phyloP scores from a whole-genome alignment of 2,888 invertebrate genomes.

The Labia minor region DNA sequence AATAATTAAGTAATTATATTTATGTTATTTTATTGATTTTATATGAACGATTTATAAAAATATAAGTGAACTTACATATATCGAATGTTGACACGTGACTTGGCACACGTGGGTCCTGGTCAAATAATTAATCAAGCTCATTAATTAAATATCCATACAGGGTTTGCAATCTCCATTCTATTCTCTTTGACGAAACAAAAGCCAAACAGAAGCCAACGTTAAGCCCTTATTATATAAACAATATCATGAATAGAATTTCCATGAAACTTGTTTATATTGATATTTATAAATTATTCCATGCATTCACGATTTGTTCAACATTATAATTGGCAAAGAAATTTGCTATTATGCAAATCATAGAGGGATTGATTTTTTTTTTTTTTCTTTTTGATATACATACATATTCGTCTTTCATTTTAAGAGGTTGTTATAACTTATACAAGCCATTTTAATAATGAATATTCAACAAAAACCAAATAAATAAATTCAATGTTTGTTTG shows the following conservation, averaged over 20 bases:
- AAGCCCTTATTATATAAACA: background rate
- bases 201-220: background rate
- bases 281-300: background rate
- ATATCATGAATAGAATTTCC: background rate
- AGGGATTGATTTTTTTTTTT: too few species aligned
- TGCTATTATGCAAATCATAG: too few species aligned
- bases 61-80: too few species aligned
- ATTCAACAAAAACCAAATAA: too few species aligned
- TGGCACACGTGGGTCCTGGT: background rate
- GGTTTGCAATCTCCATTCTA: background rate
- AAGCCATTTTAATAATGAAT: too few species aligned
- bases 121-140: background rate
- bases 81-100: background rate
- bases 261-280: background rate
- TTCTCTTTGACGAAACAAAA: background rate
- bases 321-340: background rate
- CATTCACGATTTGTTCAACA: background rate
- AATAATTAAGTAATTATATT: too few species aligned
- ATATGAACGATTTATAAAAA: too few species aligned
- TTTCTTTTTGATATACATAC: too few species aligned
- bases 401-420: too few species aligned
- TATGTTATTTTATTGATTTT: too few species aligned
- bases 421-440: too few species aligned
- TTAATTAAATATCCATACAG: background rate
- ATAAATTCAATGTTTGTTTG: too few species aligned